Evolutionary conservation across 1,140 invertebrate species (phyloP).

Genomic region (Melanaphis sacchari): DNA sequence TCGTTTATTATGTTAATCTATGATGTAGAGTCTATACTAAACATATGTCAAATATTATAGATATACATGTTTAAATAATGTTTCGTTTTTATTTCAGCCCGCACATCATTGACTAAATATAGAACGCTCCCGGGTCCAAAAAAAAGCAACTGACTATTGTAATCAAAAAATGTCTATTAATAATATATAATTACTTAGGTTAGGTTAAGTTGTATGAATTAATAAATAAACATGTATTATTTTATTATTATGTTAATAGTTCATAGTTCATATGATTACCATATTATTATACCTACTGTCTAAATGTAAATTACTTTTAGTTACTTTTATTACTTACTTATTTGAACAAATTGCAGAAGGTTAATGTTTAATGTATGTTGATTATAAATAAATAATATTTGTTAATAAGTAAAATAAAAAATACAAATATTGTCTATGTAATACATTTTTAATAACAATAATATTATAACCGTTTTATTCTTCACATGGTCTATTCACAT

Average conservation of each 20-base stretch:
- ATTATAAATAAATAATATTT: background rate
- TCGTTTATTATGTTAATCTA: background rate
- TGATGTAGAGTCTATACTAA: accelerated
- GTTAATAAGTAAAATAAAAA: background rate
- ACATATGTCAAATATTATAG: background rate
- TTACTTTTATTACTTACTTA: too few species aligned
- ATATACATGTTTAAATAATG: background rate
- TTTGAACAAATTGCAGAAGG: background rate
- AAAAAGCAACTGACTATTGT: background rate
- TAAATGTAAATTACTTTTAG: too few species aligned
- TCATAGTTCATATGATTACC: too few species aligned
- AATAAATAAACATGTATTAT: too few species aligned
- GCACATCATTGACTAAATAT: background rate
- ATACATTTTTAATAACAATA: background rate
- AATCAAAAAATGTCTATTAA: background rate
- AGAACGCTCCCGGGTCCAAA: background rate
- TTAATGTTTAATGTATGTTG: background rate
- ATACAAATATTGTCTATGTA: background rate
- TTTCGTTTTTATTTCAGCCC: background rate
- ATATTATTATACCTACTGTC: too few species aligned
- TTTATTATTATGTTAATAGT: too few species aligned
- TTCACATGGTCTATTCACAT: too few species aligned
- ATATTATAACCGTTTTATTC: background rate
- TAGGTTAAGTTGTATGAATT: background rate
- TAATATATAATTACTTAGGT: background rate